Base-by-base conservation (phyloP, 2,888 invertebrate species). In the Yponomeuta evonymella region DNA sequence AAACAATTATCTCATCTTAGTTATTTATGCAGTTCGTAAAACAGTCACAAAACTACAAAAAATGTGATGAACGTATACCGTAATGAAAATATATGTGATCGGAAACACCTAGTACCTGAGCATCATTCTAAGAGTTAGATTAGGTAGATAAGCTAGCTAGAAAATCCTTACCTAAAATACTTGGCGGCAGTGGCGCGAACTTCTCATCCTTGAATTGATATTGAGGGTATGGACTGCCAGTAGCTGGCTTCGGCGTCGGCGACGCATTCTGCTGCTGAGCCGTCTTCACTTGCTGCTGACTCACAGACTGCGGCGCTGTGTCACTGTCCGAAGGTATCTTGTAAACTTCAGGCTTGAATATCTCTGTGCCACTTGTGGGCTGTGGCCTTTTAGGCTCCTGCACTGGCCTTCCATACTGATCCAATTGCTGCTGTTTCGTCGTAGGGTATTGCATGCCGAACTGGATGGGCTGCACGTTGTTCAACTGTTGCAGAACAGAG, bases 321-420 rank as follows among this genome's bases (percentile, higher is more conserved):
- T 85, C 86, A 70, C 83, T 88, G 72, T 91, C 90, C 2, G 85
- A 83, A 51, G 65, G 65, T n/a, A 92, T 76, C 75, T 91, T 89
- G 73, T 82, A 91, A 9, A 92, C 83, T 75, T 92, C 89, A 1
- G 88, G 89, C 74, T 92, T 92, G 71, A 79, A 90, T 33, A 87
- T 86, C 76, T 90, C 91, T 29, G 80, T 79, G 9, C 78, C 81
- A 48, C 77, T 76, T 2, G 76, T 72, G 33, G 79, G 77, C 12
- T 79, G 80, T 30, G 83, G 83, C 69, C 81, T 83, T 23, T 77
- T 76, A 36, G 77, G 79, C n/a, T 84, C 81, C 43, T 43, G 43
- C 15, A 72, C 78, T n/a, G 88, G 91, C 72, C 87, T 82, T 12
- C 77, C 82, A 73, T 86, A 88, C 43, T 77, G 77, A 69, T 91